phyloP scores from a whole-genome alignment of 2,797 vertebrate genomes.

The Acanthis flammea region DNA sequence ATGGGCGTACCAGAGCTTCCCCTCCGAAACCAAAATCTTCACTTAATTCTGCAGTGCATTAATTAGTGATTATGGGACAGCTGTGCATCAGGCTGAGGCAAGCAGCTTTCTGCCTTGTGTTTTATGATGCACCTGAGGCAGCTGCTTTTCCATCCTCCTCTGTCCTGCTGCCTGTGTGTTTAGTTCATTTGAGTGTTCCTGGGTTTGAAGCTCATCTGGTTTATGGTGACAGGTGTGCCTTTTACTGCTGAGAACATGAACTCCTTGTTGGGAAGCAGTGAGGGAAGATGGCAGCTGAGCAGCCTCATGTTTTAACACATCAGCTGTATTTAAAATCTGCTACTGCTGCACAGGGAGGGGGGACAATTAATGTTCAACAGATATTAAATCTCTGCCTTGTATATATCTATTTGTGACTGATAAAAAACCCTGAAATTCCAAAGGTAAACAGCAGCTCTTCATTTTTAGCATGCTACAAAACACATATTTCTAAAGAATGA shows the following conservation, averaged over 20 bases:
- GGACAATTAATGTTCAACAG: not conserved
- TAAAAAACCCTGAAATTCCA: not conserved
- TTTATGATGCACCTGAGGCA: conserved; percentile 15
- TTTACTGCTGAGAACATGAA: not conserved
- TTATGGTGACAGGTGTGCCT: conserved; percentile 21
- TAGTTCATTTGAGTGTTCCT: not conserved
- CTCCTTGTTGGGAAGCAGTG: not conserved
- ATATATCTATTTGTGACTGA: not conserved
- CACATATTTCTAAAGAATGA: not conserved
- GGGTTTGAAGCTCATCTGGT: not conserved
- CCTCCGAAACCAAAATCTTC: not conserved
- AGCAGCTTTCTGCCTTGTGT: not conserved
- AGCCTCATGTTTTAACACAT: not conserved
- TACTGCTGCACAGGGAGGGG: not conserved
- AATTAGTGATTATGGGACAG: not conserved
- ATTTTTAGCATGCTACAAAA: not conserved
- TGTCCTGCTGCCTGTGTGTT: not conserved
- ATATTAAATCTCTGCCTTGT: not conserved
- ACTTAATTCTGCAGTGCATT: not conserved
- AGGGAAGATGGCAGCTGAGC: conserved; percentile 11
- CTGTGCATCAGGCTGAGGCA: conserved; percentile 30
- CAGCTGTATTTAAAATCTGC: not conserved
- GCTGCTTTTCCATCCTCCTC: not conserved
- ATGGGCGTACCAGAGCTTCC: not conserved
- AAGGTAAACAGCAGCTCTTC: not conserved